These are phyloP conservation scores for Drosophila subobscura DNA, from an alignment of 1,140 invertebrate genomes.

Conservation along the genomic window DNA sequence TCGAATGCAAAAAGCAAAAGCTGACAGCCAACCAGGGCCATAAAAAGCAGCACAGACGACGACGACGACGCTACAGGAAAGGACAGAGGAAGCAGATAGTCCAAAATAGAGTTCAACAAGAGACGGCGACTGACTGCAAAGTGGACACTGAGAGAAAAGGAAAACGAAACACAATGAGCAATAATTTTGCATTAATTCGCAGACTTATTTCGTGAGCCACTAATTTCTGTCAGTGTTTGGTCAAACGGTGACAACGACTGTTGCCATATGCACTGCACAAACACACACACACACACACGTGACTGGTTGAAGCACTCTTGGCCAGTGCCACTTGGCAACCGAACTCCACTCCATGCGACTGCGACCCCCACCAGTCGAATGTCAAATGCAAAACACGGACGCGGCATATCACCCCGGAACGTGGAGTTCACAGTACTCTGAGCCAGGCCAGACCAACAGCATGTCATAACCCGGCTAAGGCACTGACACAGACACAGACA, in stretches of 20 bases:
- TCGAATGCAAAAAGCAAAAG: conserved; percentile 38
- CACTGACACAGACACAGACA: no score
- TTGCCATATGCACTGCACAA: no score
- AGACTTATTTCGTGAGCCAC: no score
- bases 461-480: conserved; percentile 15
- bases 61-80: no score
- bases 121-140: conserved; percentile 25
- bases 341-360: background rate
- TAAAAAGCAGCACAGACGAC: conserved; percentile 44
- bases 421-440: background rate
- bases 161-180: background rate
- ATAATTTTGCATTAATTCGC: no score
- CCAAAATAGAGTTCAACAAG: conserved; percentile 29
- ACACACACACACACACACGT: no score
- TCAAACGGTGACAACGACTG: no score
- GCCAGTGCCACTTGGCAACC: no score
- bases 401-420: background rate
- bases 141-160: conserved; percentile 20
- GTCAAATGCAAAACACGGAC: conserved; percentile 47
- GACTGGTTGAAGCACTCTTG: no score
- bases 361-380: conserved; percentile 13
- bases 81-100: conserved; percentile 30
- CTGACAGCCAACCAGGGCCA: conserved; percentile 33
- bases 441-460: background rate
- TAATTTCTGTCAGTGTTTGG: no score